Base-by-base conservation (phyloP, 2,888 invertebrate genomes). In the Epinotia brunnichana region DNA sequence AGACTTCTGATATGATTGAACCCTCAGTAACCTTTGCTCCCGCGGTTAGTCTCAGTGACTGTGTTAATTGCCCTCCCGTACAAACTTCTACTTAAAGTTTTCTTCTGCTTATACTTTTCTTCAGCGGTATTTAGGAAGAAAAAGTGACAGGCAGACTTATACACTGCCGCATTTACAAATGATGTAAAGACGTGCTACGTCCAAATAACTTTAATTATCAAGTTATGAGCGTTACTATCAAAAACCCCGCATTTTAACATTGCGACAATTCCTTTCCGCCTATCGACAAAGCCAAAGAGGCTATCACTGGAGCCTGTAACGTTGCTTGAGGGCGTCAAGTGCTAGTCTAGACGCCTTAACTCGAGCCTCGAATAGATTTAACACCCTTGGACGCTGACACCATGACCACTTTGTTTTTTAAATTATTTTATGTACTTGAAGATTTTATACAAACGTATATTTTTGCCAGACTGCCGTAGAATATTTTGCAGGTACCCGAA, bases 341-440 rank as follows among this genome's bases (percentile, higher is more conserved):
- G 67, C 56, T 21, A 68, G 72, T 72, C 68, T 72, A 72, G 72
- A 72, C 72, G 56, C 56, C 60, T 56, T 72, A 62, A 62, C 72
- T 56, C 48, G 24, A 48, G 67, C 61, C 56, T 57, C 54, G n/a
- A 66, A 66, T 56, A 48, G 29, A 56, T 54, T 72, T 60, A 71
- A 66, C 71, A 71, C 71, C 71, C 60, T 64, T 71, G 63, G 61
- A 35, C 44, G 19, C 44, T 54, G 21, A 54, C 29, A 67, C 60
- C 59, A 41, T 51, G 39, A 60, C 41, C 69, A 17, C 24, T 39
- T n/a, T 59, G n/a, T 4, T 44, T 69, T 17, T 54, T 11, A 59
- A 41, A 29, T 3, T 19, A 48, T 56, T 69, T 44, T 44, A 56
- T 15, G 54, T 17, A 54, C 10, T n/a, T n/a, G n/a, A n/a, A 11